Evolutionary conservation across 2,888 invertebrate genomes (phyloP).

Genomic region (Mesorhabditis sp.): DNA sequence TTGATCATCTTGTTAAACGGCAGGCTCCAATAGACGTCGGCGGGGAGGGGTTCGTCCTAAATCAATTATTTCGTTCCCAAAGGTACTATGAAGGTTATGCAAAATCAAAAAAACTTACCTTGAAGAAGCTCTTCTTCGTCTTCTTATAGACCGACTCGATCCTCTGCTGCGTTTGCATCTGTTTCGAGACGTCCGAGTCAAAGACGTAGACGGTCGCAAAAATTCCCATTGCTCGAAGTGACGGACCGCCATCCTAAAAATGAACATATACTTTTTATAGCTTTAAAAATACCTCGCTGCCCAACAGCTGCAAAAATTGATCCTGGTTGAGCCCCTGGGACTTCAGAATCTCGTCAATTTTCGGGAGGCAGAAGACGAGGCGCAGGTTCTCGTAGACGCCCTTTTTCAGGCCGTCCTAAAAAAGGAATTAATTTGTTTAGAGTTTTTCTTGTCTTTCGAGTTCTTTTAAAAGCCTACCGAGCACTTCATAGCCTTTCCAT

Average conservation of each 20-base stretch:
- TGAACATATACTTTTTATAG: neutral
- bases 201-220: slow-evolving; percentile 56
- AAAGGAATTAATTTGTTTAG: neutral
- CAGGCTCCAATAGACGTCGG: slow-evolving; percentile 54
- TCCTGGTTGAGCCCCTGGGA: slow-evolving; percentile 53
- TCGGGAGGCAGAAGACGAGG: slow-evolving; percentile 53
- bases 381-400: slow-evolving; percentile 54
- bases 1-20: slow-evolving; percentile 56
- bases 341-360: slow-evolving; percentile 50
- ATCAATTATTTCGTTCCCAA: slow-evolving; percentile 11
- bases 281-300: slow-evolving; percentile 38
- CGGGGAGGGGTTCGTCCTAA: slow-evolving; percentile 53
- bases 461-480: slow-evolving; percentile 12
- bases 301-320: slow-evolving; percentile 47
- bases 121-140: slow-evolving; percentile 46
- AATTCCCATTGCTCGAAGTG: slow-evolving; percentile 50
- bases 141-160: slow-evolving; percentile 52
- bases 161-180: slow-evolving; percentile 49
- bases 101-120: slow-evolving; percentile 16
- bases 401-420: slow-evolving; percentile 44
- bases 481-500: slow-evolving; percentile 52
- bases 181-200: slow-evolving; percentile 49
- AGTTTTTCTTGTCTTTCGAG: no score
- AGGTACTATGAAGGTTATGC: neutral
- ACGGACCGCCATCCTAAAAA: slow-evolving; percentile 37